Conservation (phyloP, 2,888 invertebrate species). For the Xanthia icteritia region DNA sequence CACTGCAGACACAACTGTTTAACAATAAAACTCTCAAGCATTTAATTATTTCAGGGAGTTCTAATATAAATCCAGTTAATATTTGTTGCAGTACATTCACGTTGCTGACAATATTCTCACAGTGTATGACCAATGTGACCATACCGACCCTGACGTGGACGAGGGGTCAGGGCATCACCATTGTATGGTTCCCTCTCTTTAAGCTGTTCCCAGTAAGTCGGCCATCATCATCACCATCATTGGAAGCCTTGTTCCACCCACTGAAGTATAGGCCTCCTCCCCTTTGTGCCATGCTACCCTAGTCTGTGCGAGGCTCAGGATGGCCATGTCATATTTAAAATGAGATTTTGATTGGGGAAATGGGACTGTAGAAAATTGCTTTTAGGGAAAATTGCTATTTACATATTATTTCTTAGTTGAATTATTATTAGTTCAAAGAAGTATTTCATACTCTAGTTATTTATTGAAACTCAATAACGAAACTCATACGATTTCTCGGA, state of each 20-base stretch:
- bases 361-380: not conserved
- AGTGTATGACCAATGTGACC: slow-evolving; percentile 92
- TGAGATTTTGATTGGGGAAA: not conserved
- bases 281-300: too few relatives aligned
- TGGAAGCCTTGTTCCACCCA: too few relatives aligned
- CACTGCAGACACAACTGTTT: not conserved
- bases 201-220: slow-evolving; percentile 94
- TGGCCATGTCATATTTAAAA: too few relatives aligned
- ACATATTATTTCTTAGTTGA: not conserved
- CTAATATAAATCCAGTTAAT: not conserved
- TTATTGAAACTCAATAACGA: not conserved
- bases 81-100: slow-evolving; percentile 91
- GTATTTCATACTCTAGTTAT: too few relatives aligned
- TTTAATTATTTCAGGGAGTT: not conserved
- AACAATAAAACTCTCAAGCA: not conserved
- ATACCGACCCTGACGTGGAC: slow-evolving; percentile 91
- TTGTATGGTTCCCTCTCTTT: slow-evolving; percentile 93
- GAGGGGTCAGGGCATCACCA: slow-evolving; percentile 89
- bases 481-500: not conserved
- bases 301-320: too few relatives aligned
- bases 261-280: too few relatives aligned
- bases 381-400: too few relatives aligned
- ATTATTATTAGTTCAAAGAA: not conserved
- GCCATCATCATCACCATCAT: too few relatives aligned
- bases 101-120: slow-evolving; percentile 94